Evolutionary conservation across 2,113 vertebrate genomes (phyloP).

Genomic region (Embiotoca jacksoni): DNA sequence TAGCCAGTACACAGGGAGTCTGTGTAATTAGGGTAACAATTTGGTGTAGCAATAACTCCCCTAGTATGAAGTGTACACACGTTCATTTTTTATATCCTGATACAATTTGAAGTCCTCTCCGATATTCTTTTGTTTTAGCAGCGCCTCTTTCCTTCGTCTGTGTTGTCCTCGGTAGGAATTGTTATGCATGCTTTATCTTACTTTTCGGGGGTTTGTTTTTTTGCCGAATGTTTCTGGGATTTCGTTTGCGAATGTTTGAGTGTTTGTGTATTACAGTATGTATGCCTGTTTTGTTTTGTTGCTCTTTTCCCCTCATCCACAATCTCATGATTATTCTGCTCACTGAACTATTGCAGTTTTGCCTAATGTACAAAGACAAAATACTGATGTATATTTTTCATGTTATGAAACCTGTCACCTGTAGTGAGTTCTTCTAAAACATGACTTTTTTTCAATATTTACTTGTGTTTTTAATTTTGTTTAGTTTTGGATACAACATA

Average conservation of each 20-base stretch:
- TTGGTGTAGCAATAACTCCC: conserved; percentile 84
- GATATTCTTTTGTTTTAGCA: conserved; percentile 74
- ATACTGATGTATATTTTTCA: conserved; percentile 99
- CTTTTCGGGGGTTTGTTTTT: conserved; percentile 50
- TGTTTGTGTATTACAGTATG: conserved; percentile 54
- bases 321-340: conserved; percentile 83
- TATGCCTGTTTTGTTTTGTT: conserved; percentile 62
- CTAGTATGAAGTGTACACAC: conserved; percentile 56
- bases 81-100: conserved; percentile 69
- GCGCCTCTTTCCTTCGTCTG: conserved; percentile 72
- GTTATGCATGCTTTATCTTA: conserved; percentile 89
- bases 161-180: conserved; percentile 86
- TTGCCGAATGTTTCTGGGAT: conserved; percentile 81
- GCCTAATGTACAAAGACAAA: conserved; percentile 97
- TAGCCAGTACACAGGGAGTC: conserved; percentile 68
- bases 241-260: conserved; percentile 78
- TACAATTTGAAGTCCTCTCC: conserved; percentile 68
- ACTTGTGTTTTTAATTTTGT: conserved; percentile 67
- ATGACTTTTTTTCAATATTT: conserved; percentile 94
- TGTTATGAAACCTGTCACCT: conserved; percentile 98
- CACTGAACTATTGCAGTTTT: conserved; percentile 85
- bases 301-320: conserved; percentile 70
- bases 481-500: conserved; percentile 1
- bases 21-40: conserved; percentile 70
- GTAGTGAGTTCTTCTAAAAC: conserved; percentile 99